Evolutionary conservation across 2,797 vertebrate species (phyloP), one percentile per base, ranked within the genome.

Genomic region (Chloroceryle amazona): DNA sequence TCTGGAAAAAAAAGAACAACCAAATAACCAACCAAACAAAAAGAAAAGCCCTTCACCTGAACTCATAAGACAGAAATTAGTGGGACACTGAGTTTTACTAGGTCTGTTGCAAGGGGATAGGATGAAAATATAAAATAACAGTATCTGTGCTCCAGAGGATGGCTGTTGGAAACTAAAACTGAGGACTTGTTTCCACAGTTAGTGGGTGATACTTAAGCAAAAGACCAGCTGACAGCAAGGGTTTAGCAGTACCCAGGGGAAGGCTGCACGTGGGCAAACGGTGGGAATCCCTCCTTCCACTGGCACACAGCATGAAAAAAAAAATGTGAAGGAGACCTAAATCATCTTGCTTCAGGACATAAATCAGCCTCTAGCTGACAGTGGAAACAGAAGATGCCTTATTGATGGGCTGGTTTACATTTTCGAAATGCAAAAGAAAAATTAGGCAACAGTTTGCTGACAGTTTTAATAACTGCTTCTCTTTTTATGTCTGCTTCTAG

Each of bases 331-430:
- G 33, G 60, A 70, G 41, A 46, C 29, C 21, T 70, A 81, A 95
- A 94, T 60, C 60, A 55, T 55, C 35, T 31, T 3, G 1, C 20
- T 63, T 55, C 44, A 63, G 67, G 71, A 23, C 37, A 91, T 82
- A 82, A 93, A 96, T 85, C 89, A 94, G 60, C 57, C 44, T 82
- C 44, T 33, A 11, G 61, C 63, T 44, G 58, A 41, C 71, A 66
- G 47, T 14, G 33, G 47, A 28, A 62, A 57, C 11, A 67, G 52
- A 33, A 75, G 81, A 85, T 14, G 52, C 49, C 4, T 60, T 51
- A 76, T 19, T 63, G 86, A 91, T 71, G 72, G 61, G 55, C 39
- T 70, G 57, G 39, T 42, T 61, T 49, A 10, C 8, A 37, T n/a
- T 71, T 70, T 85, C 33, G 68, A 78, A 49, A 73, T 4, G 22